A percentile compares a stretch with the other conserved stretches of the same genome.
phyloP scores from a whole-genome alignment of 2,797 vertebrate genomes.

The Epinephelus awoara region DNA sequence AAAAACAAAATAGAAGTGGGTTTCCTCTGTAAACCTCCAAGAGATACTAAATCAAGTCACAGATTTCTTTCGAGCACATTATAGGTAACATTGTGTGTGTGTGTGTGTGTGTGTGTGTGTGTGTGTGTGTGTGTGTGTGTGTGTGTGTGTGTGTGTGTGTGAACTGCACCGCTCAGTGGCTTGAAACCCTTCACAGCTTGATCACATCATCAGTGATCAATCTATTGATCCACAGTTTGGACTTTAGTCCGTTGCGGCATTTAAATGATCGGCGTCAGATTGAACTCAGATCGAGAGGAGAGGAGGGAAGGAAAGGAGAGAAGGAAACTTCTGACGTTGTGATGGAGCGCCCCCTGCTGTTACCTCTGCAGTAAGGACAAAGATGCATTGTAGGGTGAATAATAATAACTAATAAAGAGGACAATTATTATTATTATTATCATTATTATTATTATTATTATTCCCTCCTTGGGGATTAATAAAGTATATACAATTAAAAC shows the following conservation, averaged over 20 bases:
- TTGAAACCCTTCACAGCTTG: neutral
- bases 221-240: neutral
- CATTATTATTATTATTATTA: too few relatives aligned
- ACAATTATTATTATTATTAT: too few relatives aligned
- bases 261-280: neutral
- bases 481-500: too few relatives aligned
- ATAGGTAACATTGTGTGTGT: neutral
- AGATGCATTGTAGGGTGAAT: too few relatives aligned
- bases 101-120: neutral
- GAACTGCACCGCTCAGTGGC: neutral
- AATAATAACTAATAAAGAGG: too few relatives aligned
- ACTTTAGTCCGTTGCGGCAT: neutral
- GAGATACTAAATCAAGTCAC: neutral
- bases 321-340: too few relatives aligned
- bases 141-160: neutral
- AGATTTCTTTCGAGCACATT: neutral
- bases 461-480: too few relatives aligned
- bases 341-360: too few relatives aligned
- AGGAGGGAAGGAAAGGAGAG: neutral
- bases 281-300: neutral
- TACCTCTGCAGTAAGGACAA: too few relatives aligned
- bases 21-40: neutral
- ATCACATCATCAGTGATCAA: neutral
- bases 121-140: neutral
- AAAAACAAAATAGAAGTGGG: neutral